These are phyloP conservation scores for Notospermus geniculatus DNA, from an alignment of 1,140 invertebrate genomes.

Conservation along the genomic window DNA sequence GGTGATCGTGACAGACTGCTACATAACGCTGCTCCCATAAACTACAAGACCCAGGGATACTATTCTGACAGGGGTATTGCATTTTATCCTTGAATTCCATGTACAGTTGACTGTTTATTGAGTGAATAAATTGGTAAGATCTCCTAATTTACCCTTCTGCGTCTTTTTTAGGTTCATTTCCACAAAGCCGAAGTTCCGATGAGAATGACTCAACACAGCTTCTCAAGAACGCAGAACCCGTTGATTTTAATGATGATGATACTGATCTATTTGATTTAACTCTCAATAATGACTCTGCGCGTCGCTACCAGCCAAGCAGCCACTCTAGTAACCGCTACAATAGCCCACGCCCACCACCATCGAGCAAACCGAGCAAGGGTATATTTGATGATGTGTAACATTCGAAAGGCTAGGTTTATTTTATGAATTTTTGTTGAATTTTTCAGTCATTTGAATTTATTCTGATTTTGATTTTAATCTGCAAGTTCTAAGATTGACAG, in stretches of 20 bases:
- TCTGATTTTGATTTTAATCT: too few relatives aligned
- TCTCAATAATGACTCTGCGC: conserved; percentile 15
- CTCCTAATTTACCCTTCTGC: conserved; percentile 1
- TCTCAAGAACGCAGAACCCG: conserved; percentile 64
- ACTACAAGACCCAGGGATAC: too few relatives aligned
- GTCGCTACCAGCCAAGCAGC: background rate
- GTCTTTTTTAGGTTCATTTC: conserved; percentile 30
- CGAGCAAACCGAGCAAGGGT: conserved; percentile 66
- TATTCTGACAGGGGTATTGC: background rate
- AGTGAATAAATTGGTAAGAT: background rate
- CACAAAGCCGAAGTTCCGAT: conserved; percentile 49
- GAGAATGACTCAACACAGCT: conserved; percentile 65
- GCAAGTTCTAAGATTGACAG: too few relatives aligned
- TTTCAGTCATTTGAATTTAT: too few relatives aligned
- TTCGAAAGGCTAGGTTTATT: too few relatives aligned
- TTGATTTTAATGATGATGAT: conserved; percentile 60
- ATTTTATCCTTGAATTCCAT: background rate
- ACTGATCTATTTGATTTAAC: conserved; percentile 21
- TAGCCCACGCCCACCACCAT: conserved; percentile 16
- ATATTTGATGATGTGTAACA: conserved; percentile 80
- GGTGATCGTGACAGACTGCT: too few relatives aligned
- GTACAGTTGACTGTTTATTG: background rate
- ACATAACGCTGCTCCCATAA: too few relatives aligned
- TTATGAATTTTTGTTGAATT: too few relatives aligned
- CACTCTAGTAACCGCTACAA: conserved; percentile 32